Evolutionary conservation across 2,797 vertebrate species (phyloP).

Genomic region (Myotis pilosus): DNA sequence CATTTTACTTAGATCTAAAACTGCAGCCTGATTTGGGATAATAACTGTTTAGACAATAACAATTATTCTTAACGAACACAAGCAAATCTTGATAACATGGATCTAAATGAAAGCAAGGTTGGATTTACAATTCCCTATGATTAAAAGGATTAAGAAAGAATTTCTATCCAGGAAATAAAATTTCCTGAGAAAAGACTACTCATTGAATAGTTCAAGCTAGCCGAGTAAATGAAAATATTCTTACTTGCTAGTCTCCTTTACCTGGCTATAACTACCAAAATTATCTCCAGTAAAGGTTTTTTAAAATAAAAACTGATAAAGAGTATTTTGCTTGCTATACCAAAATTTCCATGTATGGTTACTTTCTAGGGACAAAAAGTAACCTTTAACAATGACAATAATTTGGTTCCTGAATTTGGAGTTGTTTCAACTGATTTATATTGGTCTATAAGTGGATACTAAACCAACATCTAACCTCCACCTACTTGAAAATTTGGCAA

Average conservation of each 20-base stretch:
- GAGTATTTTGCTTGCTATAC: background rate
- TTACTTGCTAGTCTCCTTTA: background rate
- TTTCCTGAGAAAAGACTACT: slow-evolving; percentile 12
- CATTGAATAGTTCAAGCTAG: background rate
- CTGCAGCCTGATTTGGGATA: background rate
- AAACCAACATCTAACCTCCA: background rate
- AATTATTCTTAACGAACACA: slow-evolving; percentile 15
- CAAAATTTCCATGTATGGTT: background rate
- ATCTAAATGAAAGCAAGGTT: background rate
- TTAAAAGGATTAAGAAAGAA: background rate
- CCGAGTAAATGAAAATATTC: background rate
- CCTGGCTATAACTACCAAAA: background rate
- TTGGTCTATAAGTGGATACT: background rate
- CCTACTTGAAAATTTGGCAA: slow-evolving; percentile 29
- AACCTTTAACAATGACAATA: slow-evolving; percentile 11
- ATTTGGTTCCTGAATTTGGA: slow-evolving; percentile 27
- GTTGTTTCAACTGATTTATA: background rate
- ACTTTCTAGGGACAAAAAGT: slow-evolving; percentile 25
- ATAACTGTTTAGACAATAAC: slow-evolving; percentile 26
- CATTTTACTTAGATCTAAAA: background rate
- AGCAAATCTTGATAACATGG: background rate
- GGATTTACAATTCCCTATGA: slow-evolving; percentile 29
- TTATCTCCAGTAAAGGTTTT: background rate
- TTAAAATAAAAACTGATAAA: background rate
- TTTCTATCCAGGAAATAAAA: slow-evolving; percentile 20